Evolutionary conservation across 1,140 invertebrate species (phyloP), one percentile per base, ranked within the genome.

Genomic region (Lycorma delicatula): DNA sequence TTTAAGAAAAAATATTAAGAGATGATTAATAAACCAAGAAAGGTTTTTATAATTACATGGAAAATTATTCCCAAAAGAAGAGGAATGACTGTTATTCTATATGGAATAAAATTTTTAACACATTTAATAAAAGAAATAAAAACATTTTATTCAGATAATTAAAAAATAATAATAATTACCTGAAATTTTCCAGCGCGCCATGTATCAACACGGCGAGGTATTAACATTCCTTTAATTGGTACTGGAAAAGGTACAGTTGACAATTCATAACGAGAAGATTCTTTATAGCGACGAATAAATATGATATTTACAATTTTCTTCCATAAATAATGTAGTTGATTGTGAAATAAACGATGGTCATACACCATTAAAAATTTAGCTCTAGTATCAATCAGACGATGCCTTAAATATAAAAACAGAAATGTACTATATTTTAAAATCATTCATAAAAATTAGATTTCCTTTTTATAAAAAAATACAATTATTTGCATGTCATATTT

Each of bases 281-380:
- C 62, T 11, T 58, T 67, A 62, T 81, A 80, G 63, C 77, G 73
- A 47, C 76, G 75, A 18, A 89, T 72, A 56, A 89, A 89, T n/a
- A 89, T 67, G 0, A 85, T 81, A 62, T 86, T 85, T 1, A 87
- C 76, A 22, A 88, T 83, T 60, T 82, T 77, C 38, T 83, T 87
- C 87, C 87, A 89, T 7, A 91, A 63, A 62, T 87, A 85, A 63
- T 81, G 76, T 58, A 85, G 72, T n/a, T 83, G 75, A 48, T 76
- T 71, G 18, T 72, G 68, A 54, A 89, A 82, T 0, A 91, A 68
- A 28, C 83, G 73, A 34, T 74, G 68, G 66, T 89, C 86, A 60
- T 88, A 75, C 0, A 87, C 68, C 26, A 87, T 68, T 27, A 89
- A 70, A 61, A 81, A 89, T 60, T 80, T 82, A 7, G 81, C 80